These are phyloP conservation scores for Drosophila histrio DNA, from an alignment of 2,888 invertebrate species.

Conservation along the genomic window DNA sequence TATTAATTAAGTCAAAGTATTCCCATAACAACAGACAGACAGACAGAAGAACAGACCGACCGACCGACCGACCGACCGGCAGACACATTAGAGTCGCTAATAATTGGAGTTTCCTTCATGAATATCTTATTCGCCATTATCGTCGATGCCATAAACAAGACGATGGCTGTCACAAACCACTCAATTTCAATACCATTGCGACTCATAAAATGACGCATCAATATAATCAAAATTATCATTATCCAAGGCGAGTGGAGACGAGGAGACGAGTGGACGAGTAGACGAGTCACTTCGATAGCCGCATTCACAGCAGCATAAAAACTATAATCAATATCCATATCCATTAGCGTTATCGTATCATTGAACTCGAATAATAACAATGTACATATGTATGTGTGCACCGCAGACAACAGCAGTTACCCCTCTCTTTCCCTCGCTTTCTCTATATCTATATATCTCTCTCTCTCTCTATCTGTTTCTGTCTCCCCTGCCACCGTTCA, in stretches of 20 bases:
- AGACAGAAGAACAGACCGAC: background rate
- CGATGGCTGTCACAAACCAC: constrained; percentile 74
- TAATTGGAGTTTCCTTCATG: constrained; percentile 65
- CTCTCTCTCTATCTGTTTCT: background rate
- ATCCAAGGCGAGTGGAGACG: constrained; percentile 33
- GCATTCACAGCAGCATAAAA: constrained; percentile 66
- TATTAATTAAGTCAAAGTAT: constrained; percentile 50
- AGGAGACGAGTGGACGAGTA: background rate
- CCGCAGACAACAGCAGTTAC: constrained; percentile 32
- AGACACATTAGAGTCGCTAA: constrained; percentile 45
- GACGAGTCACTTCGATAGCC: constrained; percentile 12
- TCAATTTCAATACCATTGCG: constrained; percentile 79
- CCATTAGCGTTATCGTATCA: constrained; percentile 80
- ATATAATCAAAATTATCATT: constrained; percentile 78
- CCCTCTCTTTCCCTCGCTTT: background rate
- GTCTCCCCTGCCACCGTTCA: constrained; percentile 44
- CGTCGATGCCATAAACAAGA: constrained; percentile 23
- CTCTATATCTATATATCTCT: background rate
- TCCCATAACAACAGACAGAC: constrained; percentile 8
- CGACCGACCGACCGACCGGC: background rate
- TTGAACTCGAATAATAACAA: constrained; percentile 74
- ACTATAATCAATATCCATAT: constrained; percentile 80
- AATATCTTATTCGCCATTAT: constrained; percentile 66
- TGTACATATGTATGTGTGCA: constrained; percentile 48
- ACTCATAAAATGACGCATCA: constrained; percentile 79